Percentiles rank a stretch among this genome's conserved stretches.
Evolutionary conservation across 2,113 vertebrate species (phyloP).

Genomic region (Melanotaenia duboulayi): DNA sequence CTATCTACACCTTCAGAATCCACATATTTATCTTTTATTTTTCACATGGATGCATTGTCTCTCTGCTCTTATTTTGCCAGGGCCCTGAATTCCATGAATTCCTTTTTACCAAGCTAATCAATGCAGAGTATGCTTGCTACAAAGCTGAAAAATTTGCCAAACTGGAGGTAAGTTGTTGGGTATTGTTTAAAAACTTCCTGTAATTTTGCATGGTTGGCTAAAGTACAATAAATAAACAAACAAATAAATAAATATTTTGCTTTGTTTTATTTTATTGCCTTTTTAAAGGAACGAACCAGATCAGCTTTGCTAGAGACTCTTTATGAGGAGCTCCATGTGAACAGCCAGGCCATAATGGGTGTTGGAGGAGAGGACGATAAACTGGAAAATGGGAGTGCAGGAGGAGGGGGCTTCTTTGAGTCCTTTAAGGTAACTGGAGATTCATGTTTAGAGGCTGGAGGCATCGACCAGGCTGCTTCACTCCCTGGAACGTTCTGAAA

Average conservation of each 20-base stretch:
- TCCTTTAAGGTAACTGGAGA: slow-evolving; percentile 91
- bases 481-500: slow-evolving; percentile 10
- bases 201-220: neutral
- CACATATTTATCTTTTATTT: neutral
- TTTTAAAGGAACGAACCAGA: slow-evolving; percentile 88
- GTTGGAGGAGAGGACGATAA: slow-evolving; percentile 91
- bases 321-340: slow-evolving; percentile 91
- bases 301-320: slow-evolving; percentile 92
- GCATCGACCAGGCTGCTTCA: slow-evolving; percentile 12
- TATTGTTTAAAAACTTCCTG: neutral
- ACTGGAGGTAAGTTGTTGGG: slow-evolving; percentile 86
- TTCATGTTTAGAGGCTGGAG: slow-evolving; percentile 5
- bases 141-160: slow-evolving; percentile 97
- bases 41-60: neutral
- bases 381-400: slow-evolving; percentile 90
- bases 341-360: slow-evolving; percentile 97
- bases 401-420: slow-evolving; percentile 92
- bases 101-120: slow-evolving; percentile 95
- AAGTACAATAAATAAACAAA: neutral
- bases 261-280: neutral
- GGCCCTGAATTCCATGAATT: slow-evolving; percentile 95
- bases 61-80: slow-evolving; percentile 68
- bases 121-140: slow-evolving; percentile 96
- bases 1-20: neutral
- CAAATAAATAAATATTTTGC: neutral